Conservation (phyloP, 1,140 invertebrate species). For the Drosophila novamexicana region DNA sequence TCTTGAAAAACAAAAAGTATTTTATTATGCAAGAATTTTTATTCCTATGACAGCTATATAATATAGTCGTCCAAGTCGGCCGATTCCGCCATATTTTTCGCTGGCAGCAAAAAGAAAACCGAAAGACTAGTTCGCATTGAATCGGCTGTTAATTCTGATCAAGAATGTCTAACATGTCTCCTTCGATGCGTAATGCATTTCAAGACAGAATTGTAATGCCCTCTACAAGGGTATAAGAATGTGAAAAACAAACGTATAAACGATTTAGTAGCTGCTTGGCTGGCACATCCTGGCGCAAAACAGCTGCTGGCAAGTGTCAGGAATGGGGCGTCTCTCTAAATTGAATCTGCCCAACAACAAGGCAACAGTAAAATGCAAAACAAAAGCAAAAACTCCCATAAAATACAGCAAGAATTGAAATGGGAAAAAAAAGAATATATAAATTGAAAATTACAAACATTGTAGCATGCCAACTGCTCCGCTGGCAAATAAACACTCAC, state of each 20-base stretch:
- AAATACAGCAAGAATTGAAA: slow-evolving; percentile 15
- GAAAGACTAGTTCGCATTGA: too few species aligned
- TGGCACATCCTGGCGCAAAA: slow-evolving; percentile 57
- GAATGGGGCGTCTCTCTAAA: slow-evolving; percentile 53
- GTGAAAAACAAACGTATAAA: slow-evolving; percentile 79
- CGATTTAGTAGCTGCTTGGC: slow-evolving; percentile 78
- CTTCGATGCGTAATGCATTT: too few species aligned
- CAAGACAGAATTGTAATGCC: too few species aligned
- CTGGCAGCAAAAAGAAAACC: too few species aligned
- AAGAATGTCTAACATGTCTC: too few species aligned
- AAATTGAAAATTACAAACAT: slow-evolving; percentile 74
- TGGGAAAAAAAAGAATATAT: slow-evolving; percentile 39
- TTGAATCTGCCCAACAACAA: slow-evolving; percentile 60
- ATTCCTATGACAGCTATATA: too few species aligned
- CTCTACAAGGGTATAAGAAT: slow-evolving; percentile 9
- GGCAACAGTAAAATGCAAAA: slow-evolving; percentile 12
- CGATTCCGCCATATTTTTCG: too few species aligned
- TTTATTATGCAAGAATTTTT: too few species aligned
- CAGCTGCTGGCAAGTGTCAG: slow-evolving; percentile 77
- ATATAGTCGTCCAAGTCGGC: too few species aligned
- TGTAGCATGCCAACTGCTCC: slow-evolving; percentile 30
- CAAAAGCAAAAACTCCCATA: slow-evolving; percentile 23
- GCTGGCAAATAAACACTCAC: slow-evolving; percentile 32
- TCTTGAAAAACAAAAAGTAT: too few species aligned
- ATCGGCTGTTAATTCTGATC: too few species aligned